These are phyloP conservation scores for Oreohelix idahoensis DNA, from an alignment of 1,140 invertebrate species.

Conservation along the genomic window DNA sequence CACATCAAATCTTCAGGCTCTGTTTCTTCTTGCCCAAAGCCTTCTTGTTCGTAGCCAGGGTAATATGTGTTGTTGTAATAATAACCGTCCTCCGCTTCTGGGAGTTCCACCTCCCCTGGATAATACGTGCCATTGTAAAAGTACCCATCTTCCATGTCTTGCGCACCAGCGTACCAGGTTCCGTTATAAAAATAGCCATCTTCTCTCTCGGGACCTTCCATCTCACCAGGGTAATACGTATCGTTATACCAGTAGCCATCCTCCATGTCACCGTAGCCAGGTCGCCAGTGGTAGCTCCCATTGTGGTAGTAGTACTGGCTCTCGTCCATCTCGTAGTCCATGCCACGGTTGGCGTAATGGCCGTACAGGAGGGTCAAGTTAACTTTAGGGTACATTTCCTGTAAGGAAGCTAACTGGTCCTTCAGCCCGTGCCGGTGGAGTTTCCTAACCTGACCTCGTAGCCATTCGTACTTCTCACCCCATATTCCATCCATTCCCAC, in stretches of 20 bases:
- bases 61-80: conserved; percentile 5
- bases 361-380: conserved; percentile 27
- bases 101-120: neutral
- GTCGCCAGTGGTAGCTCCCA: neutral
- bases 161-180: conserved; percentile 5
- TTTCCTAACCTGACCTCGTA: neutral
- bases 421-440: neutral
- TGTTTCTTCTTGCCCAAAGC: neutral
- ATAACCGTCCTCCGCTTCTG: neutral
- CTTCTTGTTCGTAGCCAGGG: neutral
- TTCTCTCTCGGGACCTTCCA: neutral
- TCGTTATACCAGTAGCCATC: conserved; percentile 32
- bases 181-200: conserved; percentile 22
- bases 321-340: neutral
- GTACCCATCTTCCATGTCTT: conserved; percentile 13
- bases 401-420: conserved; percentile 35
- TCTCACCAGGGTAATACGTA: neutral
- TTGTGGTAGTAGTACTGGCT: conserved; percentile 18
- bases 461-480: conserved; percentile 27
- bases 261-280: neutral
- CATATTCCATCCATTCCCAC: neutral
- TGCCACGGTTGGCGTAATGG: neutral
- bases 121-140: conserved; percentile 23
- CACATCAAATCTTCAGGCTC: conserved; percentile 27
- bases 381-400: conserved; percentile 32